Evolutionary conservation across 2,113 vertebrate species (phyloP), one percentile per base, ranked within the genome.

Genomic region (Corythoichthys haematopterus): DNA sequence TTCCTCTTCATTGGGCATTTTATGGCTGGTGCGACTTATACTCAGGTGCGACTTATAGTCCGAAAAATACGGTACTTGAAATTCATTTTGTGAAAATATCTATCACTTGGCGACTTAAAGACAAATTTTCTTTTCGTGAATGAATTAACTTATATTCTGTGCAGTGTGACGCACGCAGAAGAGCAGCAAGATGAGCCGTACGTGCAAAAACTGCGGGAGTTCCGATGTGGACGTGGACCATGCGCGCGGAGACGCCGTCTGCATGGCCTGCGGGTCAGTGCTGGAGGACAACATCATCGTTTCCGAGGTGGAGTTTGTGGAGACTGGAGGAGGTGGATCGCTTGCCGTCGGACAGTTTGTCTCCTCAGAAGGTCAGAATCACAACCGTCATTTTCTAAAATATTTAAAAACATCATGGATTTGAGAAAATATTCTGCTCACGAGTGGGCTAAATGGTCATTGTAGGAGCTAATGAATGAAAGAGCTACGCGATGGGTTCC

Each of bases 221-320:
- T 82, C 92, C 0, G 94, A 97, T 80, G 94, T 98, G 70, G 96
- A 98, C 66, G 90, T 94, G 36, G 96, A 98, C 79, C 87, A 92
- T 6, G 93, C 96, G 13, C 91, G 96, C 0, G 96, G 96, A 6
- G 93, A 96, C 35, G 95, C 95, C 0, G 95, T 97, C 71, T 98
- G 96, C 70, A 98, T 94, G 70, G 91, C 88, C 83, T 98, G 96
- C 80, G 96, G 96, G 55, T 94, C 96, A 2, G 96, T 98, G 76
- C 92, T 98, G 80, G 96, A 98, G 89, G 95, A 97, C 91, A 98
- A 94, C 90, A 96, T 98, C 88, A 98, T 98, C 75, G 96, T 98
- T 56, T 96, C 96, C 1, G 95, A 98, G 91, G 94, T 97, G 80
- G 94, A 96, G 91, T 98, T 98, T 60, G 93, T 97, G 89, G 96